Base-by-base conservation (phyloP, 2,797 vertebrate species). In the Lithobates pipiens region DNA sequence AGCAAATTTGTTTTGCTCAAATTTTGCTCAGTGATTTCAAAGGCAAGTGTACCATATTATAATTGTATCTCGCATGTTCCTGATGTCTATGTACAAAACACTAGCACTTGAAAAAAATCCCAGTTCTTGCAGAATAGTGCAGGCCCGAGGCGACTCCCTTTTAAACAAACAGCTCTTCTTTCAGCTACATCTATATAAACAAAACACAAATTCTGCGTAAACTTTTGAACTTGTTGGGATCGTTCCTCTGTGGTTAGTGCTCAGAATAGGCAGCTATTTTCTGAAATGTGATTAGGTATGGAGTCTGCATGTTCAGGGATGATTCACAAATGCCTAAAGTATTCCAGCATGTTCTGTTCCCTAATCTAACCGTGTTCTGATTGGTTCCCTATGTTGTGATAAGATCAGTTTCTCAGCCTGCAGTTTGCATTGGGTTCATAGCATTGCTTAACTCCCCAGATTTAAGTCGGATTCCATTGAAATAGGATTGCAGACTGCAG, bases 111-210 rank as follows among this genome's bases (percentile, higher is more conserved):
- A 34, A 16, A 34, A 16, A 42, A 25, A 42, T 65, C 39, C 54
- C 32, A 39, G 13, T 13, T 77, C 32, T 63, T 78, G 15, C 32
- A 34, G 42, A 21, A 23, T 44, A 18, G 34, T 50, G 74, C 44
- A 65, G 42, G 65, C 44, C 25, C 27, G 7, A 65, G 65, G 70
- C 50, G 36, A 57, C 72, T 86, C 73, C 65, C 42, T 70, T 10
- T 76, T 82, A 82, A 61, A 76, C 39, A 86, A 86, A 86, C 63
- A 82, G 50, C 36, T 85, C 77, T 72, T 82, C 73, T 71, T 86
- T 77, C 73, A 65, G 34, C 63, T 74, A 34, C 73, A 44, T 75
- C 77, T 76, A 39, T 81, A 34, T 76, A 80, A 85, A 80, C 77
- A 82, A 77, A 82, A 80, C 23, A 76, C 65, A 76, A 82, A 68